Evolutionary conservation across 2,888 invertebrate species (phyloP).

Genomic region (Quadriops clusia): DNA sequence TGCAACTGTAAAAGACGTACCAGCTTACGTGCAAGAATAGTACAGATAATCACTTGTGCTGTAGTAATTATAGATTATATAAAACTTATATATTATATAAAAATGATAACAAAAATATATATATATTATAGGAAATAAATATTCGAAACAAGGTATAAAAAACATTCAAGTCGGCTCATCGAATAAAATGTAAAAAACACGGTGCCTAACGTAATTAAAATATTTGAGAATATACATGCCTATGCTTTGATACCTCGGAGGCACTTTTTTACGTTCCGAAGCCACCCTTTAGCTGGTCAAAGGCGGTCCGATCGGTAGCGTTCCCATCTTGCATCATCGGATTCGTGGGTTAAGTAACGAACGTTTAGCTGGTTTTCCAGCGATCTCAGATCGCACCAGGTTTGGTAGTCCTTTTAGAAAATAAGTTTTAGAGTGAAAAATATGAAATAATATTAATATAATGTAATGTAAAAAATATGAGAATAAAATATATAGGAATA

Average conservation of each 20-base stretch:
- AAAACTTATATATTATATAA: no score
- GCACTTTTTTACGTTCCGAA: slow-evolving; percentile 36
- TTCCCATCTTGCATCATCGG: slow-evolving; percentile 87
- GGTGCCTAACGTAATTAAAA: no score
- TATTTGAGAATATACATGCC: no score
- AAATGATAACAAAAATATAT: no score
- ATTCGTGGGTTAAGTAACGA: slow-evolving; percentile 82
- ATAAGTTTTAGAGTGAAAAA: slow-evolving; percentile 6
- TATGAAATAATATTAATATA: slow-evolving; percentile 5
- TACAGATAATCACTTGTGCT: no score
- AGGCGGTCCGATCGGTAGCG: slow-evolving; percentile 33
- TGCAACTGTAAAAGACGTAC: no score
- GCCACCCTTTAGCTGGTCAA: slow-evolving; percentile 41
- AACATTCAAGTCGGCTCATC: no score
- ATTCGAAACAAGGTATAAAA: no score
- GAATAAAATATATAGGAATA: slow-evolving; percentile 1
- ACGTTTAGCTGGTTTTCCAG: slow-evolving; percentile 64
- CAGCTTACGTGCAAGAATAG: no score
- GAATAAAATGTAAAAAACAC: no score
- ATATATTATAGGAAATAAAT: no score
- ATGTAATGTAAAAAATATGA: slow-evolving; percentile 1
- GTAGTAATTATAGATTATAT: no score
- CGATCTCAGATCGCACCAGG: slow-evolving; percentile 87
- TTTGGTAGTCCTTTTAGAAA: slow-evolving; percentile 62
- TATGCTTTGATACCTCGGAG: slow-evolving; percentile 31